Evolutionary conservation across 2,888 invertebrate species (phyloP).

Genomic region (Nomada fabriciana): DNA sequence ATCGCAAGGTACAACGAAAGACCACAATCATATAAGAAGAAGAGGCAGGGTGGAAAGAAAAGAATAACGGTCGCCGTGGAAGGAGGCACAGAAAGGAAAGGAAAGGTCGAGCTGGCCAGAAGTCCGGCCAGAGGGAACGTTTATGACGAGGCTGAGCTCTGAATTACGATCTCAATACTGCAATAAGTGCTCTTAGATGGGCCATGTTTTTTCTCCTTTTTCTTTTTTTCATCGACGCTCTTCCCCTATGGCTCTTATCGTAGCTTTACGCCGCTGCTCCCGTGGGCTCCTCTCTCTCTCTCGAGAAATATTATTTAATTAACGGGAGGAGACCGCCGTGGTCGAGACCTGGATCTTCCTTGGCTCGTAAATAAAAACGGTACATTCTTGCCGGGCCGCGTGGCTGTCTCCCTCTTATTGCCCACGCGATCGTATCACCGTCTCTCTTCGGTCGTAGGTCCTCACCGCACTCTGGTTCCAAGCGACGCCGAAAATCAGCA

Average conservation of each 20-base stretch:
- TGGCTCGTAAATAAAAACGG: conserved; percentile 76
- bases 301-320: conserved; percentile 84
- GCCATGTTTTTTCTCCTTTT: conserved; percentile 69
- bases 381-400: conserved; percentile 47
- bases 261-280: conserved; percentile 71
- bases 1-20: background rate
- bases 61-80: conserved; percentile 10
- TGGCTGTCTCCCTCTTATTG: background rate
- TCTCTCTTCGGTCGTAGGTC: conserved; percentile 2
- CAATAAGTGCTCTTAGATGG: conserved; percentile 81
- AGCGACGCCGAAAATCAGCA: background rate
- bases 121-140: conserved; percentile 74
- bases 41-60: background rate
- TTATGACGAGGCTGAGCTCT: conserved; percentile 79
- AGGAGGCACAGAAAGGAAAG: conserved; percentile 26
- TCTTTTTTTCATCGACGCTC: conserved; percentile 60
- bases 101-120: conserved; percentile 61
- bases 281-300: conserved; percentile 66
- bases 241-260: conserved; percentile 63
- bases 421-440: background rate
- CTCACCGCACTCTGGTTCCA: background rate
- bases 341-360: conserved; percentile 72
- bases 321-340: conserved; percentile 74
- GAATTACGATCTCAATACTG: conserved; percentile 83
- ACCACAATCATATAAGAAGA: background rate